Percentiles rank a stretch among this genome's conserved stretches.
Conservation (phyloP, 2,113 vertebrate genomes). For the Calyptommatus sinebrachiatus region DNA sequence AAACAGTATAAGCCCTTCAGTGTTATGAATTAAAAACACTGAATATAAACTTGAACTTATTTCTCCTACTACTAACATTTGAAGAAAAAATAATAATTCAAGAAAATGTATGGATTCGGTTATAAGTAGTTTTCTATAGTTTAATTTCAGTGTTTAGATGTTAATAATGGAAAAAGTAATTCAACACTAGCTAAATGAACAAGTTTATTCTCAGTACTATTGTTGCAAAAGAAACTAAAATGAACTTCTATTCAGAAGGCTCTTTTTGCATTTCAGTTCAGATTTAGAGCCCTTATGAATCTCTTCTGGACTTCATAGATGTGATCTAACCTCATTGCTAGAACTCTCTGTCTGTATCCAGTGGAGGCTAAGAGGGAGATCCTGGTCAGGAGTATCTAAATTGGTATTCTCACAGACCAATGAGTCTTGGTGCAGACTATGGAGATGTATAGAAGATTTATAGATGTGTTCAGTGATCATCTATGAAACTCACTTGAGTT, state of each 20-base stretch:
- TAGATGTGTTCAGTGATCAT: no score
- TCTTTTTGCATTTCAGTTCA: background rate
- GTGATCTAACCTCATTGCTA: no score
- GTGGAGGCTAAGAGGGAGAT: no score
- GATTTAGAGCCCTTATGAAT: no score
- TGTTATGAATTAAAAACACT: constrained; percentile 23
- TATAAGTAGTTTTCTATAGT: background rate
- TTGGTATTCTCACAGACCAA: no score
- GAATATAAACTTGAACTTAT: background rate
- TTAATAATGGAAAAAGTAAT: constrained; percentile 1
- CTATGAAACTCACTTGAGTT: no score
- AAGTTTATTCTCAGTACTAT: background rate
- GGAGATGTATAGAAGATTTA: no score
- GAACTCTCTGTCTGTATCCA: no score
- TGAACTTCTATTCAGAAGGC: constrained; percentile 12
- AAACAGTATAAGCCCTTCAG: constrained; percentile 14
- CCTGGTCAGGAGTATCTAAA: no score
- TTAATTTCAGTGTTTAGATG: background rate
- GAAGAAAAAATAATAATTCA: constrained; percentile 9
- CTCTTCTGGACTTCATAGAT: no score
- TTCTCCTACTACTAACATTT: background rate
- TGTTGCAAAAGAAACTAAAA: background rate
- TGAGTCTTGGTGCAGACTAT: no score
- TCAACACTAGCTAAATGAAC: constrained; percentile 3
- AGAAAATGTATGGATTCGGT: constrained; percentile 9